Evolutionary conservation across 2,113 vertebrate genomes (phyloP).

Genomic region (Carollia perspicillata): DNA sequence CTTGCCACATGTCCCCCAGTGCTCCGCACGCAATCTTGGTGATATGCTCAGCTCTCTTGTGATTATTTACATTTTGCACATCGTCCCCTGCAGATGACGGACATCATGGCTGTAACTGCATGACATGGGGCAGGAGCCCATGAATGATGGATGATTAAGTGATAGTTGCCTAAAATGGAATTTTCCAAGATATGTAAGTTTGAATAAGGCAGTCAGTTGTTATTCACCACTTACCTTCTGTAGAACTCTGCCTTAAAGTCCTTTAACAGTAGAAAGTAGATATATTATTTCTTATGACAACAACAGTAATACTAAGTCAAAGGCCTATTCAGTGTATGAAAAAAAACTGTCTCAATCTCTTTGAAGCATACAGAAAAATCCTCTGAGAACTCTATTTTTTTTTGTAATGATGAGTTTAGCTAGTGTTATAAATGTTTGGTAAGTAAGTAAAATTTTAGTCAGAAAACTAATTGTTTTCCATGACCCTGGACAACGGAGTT

Average conservation of each 20-base stretch:
- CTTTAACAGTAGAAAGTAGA: not conserved
- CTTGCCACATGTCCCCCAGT: not conserved
- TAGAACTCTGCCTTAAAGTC: not conserved
- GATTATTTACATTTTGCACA: not conserved
- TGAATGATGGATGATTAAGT: not conserved
- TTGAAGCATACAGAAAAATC: not conserved
- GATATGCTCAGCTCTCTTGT: not conserved
- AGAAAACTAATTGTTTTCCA: constrained; percentile 26
- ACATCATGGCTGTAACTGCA: not conserved
- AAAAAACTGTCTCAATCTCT: not conserved
- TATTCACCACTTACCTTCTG: not conserved
- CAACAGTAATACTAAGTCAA: not conserved
- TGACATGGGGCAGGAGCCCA: not conserved
- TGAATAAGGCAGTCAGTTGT: not conserved
- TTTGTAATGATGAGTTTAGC: not conserved
- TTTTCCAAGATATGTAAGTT: not conserved
- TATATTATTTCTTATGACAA: not conserved
- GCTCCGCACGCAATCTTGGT: not conserved
- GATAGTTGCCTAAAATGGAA: not conserved
- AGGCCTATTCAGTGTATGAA: not conserved
- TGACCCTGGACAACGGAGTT: not conserved
- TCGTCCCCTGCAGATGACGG: not conserved
- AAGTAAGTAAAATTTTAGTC: not conserved
- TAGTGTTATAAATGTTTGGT: not conserved
- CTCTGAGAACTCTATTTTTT: not conserved